phyloP scores from a whole-genome alignment of 2,797 vertebrate genomes.

The Taeniopygia guttata region DNA sequence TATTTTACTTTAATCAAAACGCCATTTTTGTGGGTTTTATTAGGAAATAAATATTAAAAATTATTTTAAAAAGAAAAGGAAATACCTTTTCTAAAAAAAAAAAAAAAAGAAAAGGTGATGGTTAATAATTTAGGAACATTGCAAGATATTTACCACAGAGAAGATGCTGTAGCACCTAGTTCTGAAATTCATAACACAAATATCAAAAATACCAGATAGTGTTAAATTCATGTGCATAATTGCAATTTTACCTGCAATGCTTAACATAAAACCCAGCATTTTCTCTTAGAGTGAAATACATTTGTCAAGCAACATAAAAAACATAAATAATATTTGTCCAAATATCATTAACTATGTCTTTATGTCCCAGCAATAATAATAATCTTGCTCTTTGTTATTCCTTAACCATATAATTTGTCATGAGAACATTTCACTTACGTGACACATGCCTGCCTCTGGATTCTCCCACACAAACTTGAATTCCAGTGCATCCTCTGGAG shows the following conservation, averaged over 20 bases:
- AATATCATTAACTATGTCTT: neutral
- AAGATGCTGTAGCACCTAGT: neutral
- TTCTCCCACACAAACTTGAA: slow-evolving; percentile 76
- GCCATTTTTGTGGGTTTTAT: neutral
- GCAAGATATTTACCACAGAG: neutral
- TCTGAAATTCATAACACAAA: neutral
- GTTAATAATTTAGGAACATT: too few species aligned
- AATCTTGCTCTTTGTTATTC: neutral
- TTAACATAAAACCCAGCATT: neutral
- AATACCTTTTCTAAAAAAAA: neutral
- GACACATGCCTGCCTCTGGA: slow-evolving; percentile 59
- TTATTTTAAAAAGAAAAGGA: neutral
- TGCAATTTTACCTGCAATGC: neutral
- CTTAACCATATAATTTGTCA: neutral
- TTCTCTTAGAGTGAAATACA: neutral
- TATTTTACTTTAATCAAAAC: neutral
- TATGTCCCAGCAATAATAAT: neutral
- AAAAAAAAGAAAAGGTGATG: neutral
- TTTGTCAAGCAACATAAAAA: neutral
- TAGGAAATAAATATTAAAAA: neutral
- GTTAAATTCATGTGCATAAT: neutral
- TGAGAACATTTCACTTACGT: slow-evolving; percentile 66
- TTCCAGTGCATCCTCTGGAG: slow-evolving; percentile 68
- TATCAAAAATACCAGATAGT: neutral
- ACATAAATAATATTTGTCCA: neutral